Evolutionary conservation across 1,140 invertebrate genomes (phyloP).

Genomic region (Drosophila virilis): DNA sequence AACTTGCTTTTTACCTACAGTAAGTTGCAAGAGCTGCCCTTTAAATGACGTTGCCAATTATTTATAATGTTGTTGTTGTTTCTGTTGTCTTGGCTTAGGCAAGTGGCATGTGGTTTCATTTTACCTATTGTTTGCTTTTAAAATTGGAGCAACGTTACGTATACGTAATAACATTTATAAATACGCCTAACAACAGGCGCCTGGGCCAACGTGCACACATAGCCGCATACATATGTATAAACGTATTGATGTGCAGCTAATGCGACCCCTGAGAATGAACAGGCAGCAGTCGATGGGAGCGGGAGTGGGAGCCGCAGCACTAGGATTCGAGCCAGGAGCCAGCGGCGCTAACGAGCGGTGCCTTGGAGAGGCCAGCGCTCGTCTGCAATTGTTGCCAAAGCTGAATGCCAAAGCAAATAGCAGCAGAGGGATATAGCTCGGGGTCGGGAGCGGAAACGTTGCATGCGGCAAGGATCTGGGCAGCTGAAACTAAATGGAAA

Average conservation of each 20-base stretch:
- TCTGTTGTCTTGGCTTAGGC: slow-evolving; percentile 22
- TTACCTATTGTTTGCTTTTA: slow-evolving; percentile 60
- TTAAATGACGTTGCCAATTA: slow-evolving; percentile 39
- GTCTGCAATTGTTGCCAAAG: slow-evolving; percentile 78
- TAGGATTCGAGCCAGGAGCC: slow-evolving; percentile 19
- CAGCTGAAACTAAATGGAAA: slow-evolving; percentile 76
- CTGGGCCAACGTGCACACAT: not conserved
- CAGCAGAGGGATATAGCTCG: slow-evolving; percentile 54
- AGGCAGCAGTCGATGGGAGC: slow-evolving; percentile 19
- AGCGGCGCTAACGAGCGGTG: slow-evolving; percentile 76
- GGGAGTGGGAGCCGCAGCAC: slow-evolving; percentile 9
- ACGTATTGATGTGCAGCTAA: slow-evolving; percentile 78
- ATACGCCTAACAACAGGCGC: slow-evolving; percentile 72
- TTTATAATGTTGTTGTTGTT: slow-evolving; percentile 10
- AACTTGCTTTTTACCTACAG: not conserved
- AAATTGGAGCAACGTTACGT: slow-evolving; percentile 62
- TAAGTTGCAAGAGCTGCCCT: not conserved
- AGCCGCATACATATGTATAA: slow-evolving; percentile 19
- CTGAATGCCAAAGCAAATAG: slow-evolving; percentile 81
- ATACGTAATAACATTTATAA: slow-evolving; percentile 79
- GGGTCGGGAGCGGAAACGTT: not conserved
- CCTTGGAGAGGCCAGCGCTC: slow-evolving; percentile 64
- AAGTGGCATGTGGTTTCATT: slow-evolving; percentile 17
- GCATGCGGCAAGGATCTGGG: slow-evolving; percentile 14
- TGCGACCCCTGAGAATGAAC: slow-evolving; percentile 77